Conservation (phyloP, 2,113 vertebrate genomes). For the Vicugna pacos region DNA sequence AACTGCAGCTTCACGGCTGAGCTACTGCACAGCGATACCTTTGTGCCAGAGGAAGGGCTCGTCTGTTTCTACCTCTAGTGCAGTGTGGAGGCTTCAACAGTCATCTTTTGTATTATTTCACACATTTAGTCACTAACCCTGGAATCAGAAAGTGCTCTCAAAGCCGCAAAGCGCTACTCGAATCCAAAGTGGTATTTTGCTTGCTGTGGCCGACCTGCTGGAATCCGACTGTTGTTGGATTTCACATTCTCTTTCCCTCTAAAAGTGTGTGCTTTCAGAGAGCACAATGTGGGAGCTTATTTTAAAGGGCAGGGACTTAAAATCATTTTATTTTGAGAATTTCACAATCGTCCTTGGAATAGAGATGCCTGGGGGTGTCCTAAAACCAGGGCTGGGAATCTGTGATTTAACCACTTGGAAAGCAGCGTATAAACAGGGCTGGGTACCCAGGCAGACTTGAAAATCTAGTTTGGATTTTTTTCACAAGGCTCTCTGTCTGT, state of each 20-base stretch:
- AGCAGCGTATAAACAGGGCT: not conserved
- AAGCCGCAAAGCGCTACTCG: not conserved
- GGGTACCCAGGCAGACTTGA: not conserved
- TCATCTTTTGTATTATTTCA: not conserved
- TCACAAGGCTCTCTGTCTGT: not conserved
- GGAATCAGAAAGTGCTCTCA: not conserved
- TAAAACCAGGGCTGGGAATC: not conserved
- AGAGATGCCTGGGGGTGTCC: not conserved
- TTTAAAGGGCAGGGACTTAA: constrained; percentile 15
- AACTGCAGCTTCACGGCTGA: not conserved
- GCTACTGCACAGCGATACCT: not conserved
- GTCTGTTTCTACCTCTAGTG: not conserved
- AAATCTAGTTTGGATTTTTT: constrained; percentile 25
- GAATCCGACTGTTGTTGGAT: not conserved
- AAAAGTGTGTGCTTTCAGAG: not conserved
- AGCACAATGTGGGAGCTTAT: constrained; percentile 7
- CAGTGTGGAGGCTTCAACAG: not conserved
- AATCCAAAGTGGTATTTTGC: not conserved
- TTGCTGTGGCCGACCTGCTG: not conserved
- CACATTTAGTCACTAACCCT: not conserved
- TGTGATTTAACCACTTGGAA: not conserved
- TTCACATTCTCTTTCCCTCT: not conserved
- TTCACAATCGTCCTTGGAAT: constrained; percentile 6
- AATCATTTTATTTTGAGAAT: constrained; percentile 54
- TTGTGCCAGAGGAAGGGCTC: not conserved